Base-by-base conservation (phyloP, 2,797 vertebrate species). In the Amblyopsis hoosieri region DNA sequence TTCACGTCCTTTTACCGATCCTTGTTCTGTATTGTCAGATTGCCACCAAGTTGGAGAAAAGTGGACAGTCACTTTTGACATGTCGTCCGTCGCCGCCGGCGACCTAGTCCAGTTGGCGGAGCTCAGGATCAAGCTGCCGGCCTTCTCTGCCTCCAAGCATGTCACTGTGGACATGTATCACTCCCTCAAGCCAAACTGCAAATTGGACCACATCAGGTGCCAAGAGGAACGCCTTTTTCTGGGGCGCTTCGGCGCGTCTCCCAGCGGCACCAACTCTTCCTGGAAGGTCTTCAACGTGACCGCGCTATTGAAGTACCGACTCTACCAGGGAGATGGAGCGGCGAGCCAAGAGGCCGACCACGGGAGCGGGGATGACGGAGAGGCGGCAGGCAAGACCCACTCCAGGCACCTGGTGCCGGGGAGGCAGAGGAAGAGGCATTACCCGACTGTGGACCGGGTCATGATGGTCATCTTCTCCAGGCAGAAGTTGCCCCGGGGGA, bases 401-500 rank as follows among this genome's bases (percentile, higher is more conserved):
- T 52, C 64, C 2, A 62, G 62, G 46, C 63, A 64, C 68, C 12
- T 66, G 14, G 64, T 53, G 23, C 23, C 23, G 59, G 17, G 33
- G 3, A 69, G 14, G 51, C 66, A 15, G 17, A 71, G 67, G 54
- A 82, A 72, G 69, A 71, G 64, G 1, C 62, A 68, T 23, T 84
- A 88, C 69, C 84, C 85, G 0, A 76, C 78, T 11, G 59, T 17
- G 0, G 90, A 94, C 52, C 74, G 75, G 9, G 89, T 91, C 46
- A 92, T 94, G 87, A 86, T 97, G 85, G 93, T 97, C 2, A 79
- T 97, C 66, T 96, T 95, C 85, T 93, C 93, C 81, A 94, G 92
- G 75, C 91, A 92, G 3, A 86, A 77, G 6, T 52, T 55, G 1
- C 80, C 75, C 0, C 81, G 50, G 14, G 85, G 85, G 0, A 88